Percentiles rank a stretch among this genome's conserved stretches.
These are phyloP conservation scores for Pachliopta kotzebuea DNA, from an alignment of 2,888 invertebrate genomes.

Conservation along the genomic window DNA sequence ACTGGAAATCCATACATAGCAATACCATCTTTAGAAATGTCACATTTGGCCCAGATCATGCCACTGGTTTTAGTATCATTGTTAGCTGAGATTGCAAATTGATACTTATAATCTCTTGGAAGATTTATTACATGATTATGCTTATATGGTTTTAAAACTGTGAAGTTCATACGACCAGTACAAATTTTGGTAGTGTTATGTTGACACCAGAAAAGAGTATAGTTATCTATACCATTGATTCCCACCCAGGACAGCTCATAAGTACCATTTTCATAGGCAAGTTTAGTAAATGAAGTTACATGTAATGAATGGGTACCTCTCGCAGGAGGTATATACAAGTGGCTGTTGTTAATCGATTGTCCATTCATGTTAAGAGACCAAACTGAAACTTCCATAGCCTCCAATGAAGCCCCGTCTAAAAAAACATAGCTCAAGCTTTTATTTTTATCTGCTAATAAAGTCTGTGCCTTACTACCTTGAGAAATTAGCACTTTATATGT, in stretches of 20 bases:
- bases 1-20: slow-evolving; percentile 79
- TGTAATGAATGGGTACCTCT: slow-evolving; percentile 67
- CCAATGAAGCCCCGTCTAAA: slow-evolving; percentile 73
- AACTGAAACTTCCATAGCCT: slow-evolving; percentile 75
- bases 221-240: slow-evolving; percentile 80
- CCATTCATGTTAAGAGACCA: slow-evolving; percentile 83
- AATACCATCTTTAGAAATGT: slow-evolving; percentile 68
- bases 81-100: slow-evolving; percentile 92
- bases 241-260: slow-evolving; percentile 82
- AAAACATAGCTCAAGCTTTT: slow-evolving; percentile 82
- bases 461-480: slow-evolving; percentile 53
- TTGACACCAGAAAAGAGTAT: slow-evolving; percentile 91
- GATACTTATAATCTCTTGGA: slow-evolving; percentile 81
- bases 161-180: slow-evolving; percentile 73
- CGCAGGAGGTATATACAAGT: slow-evolving; percentile 81
- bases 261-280: slow-evolving; percentile 85
- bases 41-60: slow-evolving; percentile 91
- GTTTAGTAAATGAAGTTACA: slow-evolving; percentile 83
- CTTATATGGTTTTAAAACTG: slow-evolving; percentile 53
- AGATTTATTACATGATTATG: slow-evolving; percentile 82
- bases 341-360: slow-evolving; percentile 76
- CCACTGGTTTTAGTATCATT: slow-evolving; percentile 86
- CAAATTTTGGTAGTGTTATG: slow-evolving; percentile 75
- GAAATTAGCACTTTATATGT: slow-evolving; percentile 81
- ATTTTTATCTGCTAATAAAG: slow-evolving; percentile 69